Conservation (phyloP, 2,797 vertebrate genomes). For the Alca torda region DNA sequence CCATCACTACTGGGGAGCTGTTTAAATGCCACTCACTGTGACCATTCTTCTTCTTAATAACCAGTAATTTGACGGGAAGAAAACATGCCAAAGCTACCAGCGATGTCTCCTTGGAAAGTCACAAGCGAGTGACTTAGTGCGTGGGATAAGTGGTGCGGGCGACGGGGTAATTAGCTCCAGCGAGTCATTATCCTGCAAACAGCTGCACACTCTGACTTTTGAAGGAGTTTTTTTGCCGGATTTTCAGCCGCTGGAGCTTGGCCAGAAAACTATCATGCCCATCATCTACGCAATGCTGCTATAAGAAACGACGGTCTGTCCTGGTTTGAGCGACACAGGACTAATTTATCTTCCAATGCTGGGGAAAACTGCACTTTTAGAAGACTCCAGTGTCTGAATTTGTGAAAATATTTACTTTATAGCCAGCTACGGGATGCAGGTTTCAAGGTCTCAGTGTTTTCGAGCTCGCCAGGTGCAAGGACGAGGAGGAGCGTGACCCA, state of each 20-base stretch:
- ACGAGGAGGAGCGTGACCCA: not conserved
- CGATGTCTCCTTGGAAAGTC: constrained; percentile 23
- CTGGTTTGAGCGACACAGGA: not conserved
- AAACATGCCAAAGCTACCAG: constrained; percentile 13
- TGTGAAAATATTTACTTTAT: not conserved
- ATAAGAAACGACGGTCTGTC: not conserved
- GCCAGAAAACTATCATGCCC: not conserved
- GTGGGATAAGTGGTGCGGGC: not conserved
- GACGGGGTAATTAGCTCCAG: constrained; percentile 28
- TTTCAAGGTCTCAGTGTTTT: not conserved
- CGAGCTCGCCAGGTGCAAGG: not conserved
- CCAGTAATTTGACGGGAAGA: not conserved
- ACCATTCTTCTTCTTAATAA: constrained; percentile 25
- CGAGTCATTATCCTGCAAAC: not conserved
- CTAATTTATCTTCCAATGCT: not conserved
- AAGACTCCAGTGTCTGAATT: not conserved
- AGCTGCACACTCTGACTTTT: not conserved
- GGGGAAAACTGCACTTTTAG: not conserved
- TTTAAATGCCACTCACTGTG: not conserved
- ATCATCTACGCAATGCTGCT: not conserved
- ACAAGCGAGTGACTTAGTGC: not conserved
- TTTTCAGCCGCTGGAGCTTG: not conserved
- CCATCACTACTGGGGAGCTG: not conserved
- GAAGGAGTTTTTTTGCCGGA: not conserved
- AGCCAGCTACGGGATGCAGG: not conserved